phyloP scores from a whole-genome alignment of 2,113 vertebrate species.

The Eclectus roratus region DNA sequence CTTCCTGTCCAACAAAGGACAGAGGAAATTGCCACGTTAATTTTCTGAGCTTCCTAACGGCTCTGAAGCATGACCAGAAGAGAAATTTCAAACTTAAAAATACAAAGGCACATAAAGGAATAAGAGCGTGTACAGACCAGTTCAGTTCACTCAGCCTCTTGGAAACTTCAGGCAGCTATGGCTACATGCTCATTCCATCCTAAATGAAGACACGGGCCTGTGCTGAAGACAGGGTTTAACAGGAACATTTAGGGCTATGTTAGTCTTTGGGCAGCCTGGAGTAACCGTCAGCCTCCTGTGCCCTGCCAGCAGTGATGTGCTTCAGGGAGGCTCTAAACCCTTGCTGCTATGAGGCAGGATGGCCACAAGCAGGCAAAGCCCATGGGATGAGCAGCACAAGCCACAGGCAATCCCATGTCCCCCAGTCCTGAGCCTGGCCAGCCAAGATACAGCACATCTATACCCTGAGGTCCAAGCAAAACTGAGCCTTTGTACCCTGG shows the following conservation, averaged over 20 bases:
- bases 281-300: not conserved
- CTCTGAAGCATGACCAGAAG: not conserved
- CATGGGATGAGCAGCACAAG: accelerated
- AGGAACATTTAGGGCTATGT: accelerated
- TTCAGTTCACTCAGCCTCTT: not conserved
- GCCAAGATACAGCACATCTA: not conserved
- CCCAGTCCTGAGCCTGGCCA: not conserved
- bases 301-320: not conserved
- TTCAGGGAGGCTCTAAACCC: not conserved
- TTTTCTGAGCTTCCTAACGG: conserved; percentile 4
- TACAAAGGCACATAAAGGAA: not conserved
- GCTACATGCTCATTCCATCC: accelerated
- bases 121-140: accelerated
- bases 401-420: accelerated
- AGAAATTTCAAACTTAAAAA: conserved; percentile 18
- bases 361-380: not conserved
- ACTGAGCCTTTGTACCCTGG: not conserved
- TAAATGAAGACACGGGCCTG: not conserved
- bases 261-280: not conserved
- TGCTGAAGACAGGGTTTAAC: not conserved
- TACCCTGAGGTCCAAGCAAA: not conserved
- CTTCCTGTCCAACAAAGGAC: conserved; percentile 13
- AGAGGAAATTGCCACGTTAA: conserved; percentile 30
- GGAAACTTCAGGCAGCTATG: not conserved
- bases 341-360: accelerated